Conservation (phyloP, 2,797 vertebrate species). For the Sarcophilus harrisii region DNA sequence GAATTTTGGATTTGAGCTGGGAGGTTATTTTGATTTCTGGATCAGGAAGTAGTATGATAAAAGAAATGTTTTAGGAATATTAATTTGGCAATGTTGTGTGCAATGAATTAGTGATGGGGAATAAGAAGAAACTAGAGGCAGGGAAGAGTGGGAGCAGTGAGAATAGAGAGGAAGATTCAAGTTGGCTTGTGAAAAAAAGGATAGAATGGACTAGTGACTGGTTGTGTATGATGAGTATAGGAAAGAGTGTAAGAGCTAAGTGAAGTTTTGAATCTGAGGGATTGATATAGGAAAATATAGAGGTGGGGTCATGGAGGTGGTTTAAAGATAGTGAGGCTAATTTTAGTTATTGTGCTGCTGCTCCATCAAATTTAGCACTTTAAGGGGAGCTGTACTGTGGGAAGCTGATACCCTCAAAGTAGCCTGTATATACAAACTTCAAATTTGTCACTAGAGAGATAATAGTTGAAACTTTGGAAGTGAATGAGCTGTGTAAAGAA, state of each 20-base stretch:
- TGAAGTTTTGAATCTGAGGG: neutral
- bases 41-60: conserved; percentile 13
- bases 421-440: neutral
- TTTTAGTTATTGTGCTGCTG: neutral
- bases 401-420: neutral
- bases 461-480: neutral
- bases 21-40: conserved; percentile 10
- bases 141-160: neutral
- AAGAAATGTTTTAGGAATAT: neutral
- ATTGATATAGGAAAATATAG: neutral
- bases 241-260: neutral
- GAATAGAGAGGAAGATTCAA: neutral
- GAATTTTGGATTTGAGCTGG: neutral
- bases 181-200: neutral
- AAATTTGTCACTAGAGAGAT: neutral
- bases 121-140: neutral
- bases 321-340: neutral
- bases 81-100: neutral
- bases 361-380: neutral
- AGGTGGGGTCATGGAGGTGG: neutral
- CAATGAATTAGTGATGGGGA: neutral
- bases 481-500: neutral
- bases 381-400: neutral
- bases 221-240: neutral
- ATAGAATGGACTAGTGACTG: neutral